Evolutionary conservation across 2,113 vertebrate species (phyloP).

Genomic region (Cheilinus undulatus): DNA sequence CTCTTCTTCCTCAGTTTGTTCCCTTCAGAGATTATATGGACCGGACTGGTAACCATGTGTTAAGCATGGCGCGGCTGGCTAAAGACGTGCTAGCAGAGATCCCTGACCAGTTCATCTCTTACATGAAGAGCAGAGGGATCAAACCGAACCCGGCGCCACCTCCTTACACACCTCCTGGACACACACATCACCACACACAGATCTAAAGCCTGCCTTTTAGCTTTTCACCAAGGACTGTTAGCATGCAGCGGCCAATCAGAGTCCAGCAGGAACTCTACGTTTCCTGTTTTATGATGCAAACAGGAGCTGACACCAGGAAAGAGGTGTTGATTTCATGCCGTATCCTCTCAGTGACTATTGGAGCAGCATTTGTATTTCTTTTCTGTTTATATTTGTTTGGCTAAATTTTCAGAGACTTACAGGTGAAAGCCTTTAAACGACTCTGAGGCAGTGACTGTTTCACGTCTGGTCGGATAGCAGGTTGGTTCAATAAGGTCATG

Average conservation of each 20-base stretch:
- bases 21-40: constrained; percentile 95
- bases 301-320: constrained; percentile 42
- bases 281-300: constrained; percentile 49
- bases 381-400: constrained; percentile 40
- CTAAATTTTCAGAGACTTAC: constrained; percentile 47
- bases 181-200: constrained; percentile 85
- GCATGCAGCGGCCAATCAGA: constrained; percentile 65
- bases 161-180: constrained; percentile 84
- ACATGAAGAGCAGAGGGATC: constrained; percentile 91
- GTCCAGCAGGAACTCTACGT: constrained; percentile 52
- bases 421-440: constrained; percentile 59
- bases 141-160: constrained; percentile 86
- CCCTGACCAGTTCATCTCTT: constrained; percentile 94
- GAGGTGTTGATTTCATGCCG: constrained; percentile 57
- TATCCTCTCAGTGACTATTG: constrained; percentile 54
- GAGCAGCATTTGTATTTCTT: constrained; percentile 40
- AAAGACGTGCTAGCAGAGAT: constrained; percentile 95
- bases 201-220: constrained; percentile 74
- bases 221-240: constrained; percentile 48
- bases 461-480: constrained; percentile 66
- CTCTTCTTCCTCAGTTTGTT: constrained; percentile 85
- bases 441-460: constrained; percentile 82
- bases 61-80: constrained; percentile 94
- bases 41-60: constrained; percentile 90
- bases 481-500: constrained; percentile 61